Evolutionary conservation across 2,797 vertebrate species (phyloP).

Genomic region (Discoglossus pictus): DNA sequence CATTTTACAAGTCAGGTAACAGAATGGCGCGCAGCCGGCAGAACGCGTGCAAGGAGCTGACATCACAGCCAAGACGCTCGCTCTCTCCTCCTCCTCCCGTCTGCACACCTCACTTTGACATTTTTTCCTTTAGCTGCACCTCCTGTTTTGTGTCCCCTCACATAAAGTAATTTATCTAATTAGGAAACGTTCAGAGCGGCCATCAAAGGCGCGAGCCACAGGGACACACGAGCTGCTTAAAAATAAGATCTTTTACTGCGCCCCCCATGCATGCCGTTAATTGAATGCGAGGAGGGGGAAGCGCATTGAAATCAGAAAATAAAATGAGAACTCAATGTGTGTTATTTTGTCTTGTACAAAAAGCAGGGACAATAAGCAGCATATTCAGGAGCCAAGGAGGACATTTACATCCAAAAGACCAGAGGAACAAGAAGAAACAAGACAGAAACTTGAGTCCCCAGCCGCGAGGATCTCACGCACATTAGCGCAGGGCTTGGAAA

Average conservation of each 20-base stretch:
- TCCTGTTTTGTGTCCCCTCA: conserved; percentile 69
- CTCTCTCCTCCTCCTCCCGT: conserved; percentile 37
- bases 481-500: conserved; percentile 60
- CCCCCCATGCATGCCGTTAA: conserved; percentile 52
- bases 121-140: conserved; percentile 68
- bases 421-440: conserved; percentile 48
- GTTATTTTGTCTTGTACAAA: conserved; percentile 62
- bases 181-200: conserved; percentile 68
- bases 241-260: conserved; percentile 52
- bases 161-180: conserved; percentile 75
- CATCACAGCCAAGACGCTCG: conserved; percentile 44
- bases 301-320: conserved; percentile 55
- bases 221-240: conserved; percentile 62
- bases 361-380: conserved; percentile 61
- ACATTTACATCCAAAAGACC: conserved; percentile 60
- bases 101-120: conserved; percentile 47
- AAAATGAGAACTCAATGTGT: conserved; percentile 63
- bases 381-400: conserved; percentile 52
- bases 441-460: conserved; percentile 49
- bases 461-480: conserved; percentile 57
- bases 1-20: conserved; percentile 78
- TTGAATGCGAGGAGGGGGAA: conserved; percentile 55
- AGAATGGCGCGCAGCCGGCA: conserved; percentile 74
- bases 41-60: conserved; percentile 71
- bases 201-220: conserved; percentile 63